Percentiles rank a stretch among this genome's conserved stretches.
Evolutionary conservation across 2,888 invertebrate species (phyloP).

Genomic region (Salticus scenicus): DNA sequence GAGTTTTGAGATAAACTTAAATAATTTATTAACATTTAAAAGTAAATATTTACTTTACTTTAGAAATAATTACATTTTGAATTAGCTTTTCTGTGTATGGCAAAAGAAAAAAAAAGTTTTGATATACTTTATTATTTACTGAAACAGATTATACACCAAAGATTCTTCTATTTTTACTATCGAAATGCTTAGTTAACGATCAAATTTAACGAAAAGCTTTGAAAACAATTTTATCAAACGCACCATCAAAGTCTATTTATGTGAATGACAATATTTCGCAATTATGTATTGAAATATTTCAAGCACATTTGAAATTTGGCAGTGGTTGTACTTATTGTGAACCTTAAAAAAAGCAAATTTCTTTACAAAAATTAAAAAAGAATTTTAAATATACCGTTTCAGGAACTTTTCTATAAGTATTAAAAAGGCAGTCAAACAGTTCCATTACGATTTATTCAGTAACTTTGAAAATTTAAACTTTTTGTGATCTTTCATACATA

Average conservation of each 20-base stretch:
- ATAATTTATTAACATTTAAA: no score
- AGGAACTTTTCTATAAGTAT: conserved; percentile 4
- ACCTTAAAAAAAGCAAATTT: background rate
- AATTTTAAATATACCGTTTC: conserved; percentile 8
- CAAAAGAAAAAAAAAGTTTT: no score
- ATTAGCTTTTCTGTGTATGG: no score
- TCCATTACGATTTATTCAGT: conserved; percentile 6
- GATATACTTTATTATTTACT: no score
- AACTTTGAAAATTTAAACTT: background rate
- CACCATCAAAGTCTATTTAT: background rate
- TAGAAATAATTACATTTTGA: no score
- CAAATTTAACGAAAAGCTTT: background rate
- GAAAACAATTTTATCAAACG: background rate
- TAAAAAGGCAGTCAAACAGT: conserved; percentile 6
- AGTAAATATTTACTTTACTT: no score
- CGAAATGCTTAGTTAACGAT: no score
- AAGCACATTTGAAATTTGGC: conserved; percentile 11
- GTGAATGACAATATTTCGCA: background rate
- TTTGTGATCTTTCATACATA: background rate
- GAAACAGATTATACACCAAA: no score
- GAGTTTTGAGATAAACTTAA: no score
- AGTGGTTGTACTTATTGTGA: conserved; percentile 12
- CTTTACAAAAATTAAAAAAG: conserved; percentile 4
- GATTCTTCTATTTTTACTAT: no score
- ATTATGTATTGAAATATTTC: background rate